Evolutionary conservation across 2,888 invertebrate genomes (phyloP).

Genomic region (Anodontia alba): DNA sequence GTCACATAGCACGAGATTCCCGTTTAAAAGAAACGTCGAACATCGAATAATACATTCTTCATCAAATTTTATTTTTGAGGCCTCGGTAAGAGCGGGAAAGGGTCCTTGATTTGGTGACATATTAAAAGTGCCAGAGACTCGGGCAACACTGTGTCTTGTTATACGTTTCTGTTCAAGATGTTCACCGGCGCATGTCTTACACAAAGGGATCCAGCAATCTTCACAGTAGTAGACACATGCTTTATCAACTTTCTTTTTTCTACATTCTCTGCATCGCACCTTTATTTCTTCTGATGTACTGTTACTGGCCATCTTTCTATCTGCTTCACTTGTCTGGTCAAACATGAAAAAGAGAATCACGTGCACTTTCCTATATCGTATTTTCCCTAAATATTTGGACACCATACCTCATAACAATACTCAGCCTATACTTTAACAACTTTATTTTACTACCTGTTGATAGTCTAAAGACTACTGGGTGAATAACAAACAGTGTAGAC

Average conservation of each 20-base stretch:
- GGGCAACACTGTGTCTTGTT: conserved; percentile 54
- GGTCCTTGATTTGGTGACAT: conserved; percentile 57
- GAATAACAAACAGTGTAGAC: too few relatives aligned
- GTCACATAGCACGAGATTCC: conserved; percentile 51
- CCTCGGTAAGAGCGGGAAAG: conserved; percentile 50
- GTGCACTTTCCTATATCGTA: too few relatives aligned
- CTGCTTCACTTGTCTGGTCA: too few relatives aligned
- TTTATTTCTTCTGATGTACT: neutral
- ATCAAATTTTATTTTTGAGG: conserved; percentile 56
- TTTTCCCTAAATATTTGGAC: too few relatives aligned
- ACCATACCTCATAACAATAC: too few relatives aligned
- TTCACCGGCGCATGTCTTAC: conserved; percentile 36
- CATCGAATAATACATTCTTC: conserved; percentile 44
- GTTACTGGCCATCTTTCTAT: neutral
- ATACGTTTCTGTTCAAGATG: conserved; percentile 43
- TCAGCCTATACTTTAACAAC: too few relatives aligned
- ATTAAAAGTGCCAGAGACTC: conserved; percentile 42
- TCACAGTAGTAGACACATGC: conserved; percentile 44
- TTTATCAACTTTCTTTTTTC: neutral
- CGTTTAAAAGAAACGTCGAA: conserved; percentile 53
- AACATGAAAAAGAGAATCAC: too few relatives aligned
- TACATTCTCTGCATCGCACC: neutral
- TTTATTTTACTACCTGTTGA: too few relatives aligned
- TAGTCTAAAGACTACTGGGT: too few relatives aligned
- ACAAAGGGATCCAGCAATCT: conserved; percentile 52